Base-by-base conservation (phyloP, 2,113 vertebrate genomes). In the Grammomys surdaster region DNA sequence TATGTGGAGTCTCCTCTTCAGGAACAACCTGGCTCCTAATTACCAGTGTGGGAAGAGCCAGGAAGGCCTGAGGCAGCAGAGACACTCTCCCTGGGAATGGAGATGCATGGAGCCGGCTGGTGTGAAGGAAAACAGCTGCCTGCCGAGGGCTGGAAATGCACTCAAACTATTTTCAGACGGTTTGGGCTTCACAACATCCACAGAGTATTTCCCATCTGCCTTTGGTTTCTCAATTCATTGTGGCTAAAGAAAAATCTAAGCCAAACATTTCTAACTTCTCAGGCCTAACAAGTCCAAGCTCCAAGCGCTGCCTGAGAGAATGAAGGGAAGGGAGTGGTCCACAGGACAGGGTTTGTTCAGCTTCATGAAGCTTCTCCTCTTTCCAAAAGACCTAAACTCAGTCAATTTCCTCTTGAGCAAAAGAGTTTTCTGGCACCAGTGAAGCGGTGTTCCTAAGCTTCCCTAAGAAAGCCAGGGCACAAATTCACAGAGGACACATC, bases 101-200 rank as follows among this genome's bases (percentile, higher is more conserved):
- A 84, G 92, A 88, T 3, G 1, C 3, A 0, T 14, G 58, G 75
- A 60, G 36, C 43, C 10, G 0, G 54, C 89, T 36, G 17, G 24
- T 1, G 43, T 60, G 72, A 91, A 65, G 56, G 75, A 81, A 10
- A 75, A 78, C 96, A 93, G 96, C 95, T 88, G 95, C 88, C 63
- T n/a, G n/a, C 8, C 56, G 43, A 89, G 76, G 73, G 28, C 9
- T 70, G 54, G 88, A 86, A 92, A 93, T 17, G 81, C 51, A 36
- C 70, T 63, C 1, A 4, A 73, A 95, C 93, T 56, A 82, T 85
- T 96, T 97, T 81, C 96, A 96, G 90, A 94, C 88, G 78, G 69
- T 70, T 56, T 80, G 48, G 56, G 86, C 94, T 89, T 87, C 17
- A 31, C 63, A 91, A 81, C 54, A 93, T 86, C 31, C 95, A 91